A percentile compares a stretch with the other conserved stretches of the same genome.
phyloP scores from a whole-genome alignment of 2,113 vertebrate species.

The Istiophorus platypterus region DNA sequence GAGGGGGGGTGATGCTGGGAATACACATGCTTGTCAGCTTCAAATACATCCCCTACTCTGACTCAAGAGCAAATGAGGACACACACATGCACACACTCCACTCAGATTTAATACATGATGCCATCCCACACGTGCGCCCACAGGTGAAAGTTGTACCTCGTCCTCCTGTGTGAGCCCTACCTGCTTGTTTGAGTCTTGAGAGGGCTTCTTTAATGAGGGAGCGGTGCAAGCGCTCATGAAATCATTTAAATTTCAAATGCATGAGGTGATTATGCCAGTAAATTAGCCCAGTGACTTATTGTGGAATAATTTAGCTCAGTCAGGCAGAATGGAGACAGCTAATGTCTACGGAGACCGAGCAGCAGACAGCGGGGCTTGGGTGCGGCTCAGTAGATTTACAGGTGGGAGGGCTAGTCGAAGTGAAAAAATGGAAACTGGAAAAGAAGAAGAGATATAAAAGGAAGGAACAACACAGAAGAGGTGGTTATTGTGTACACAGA shows the following conservation, averaged over 20 bases:
- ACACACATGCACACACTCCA: slow-evolving; percentile 8
- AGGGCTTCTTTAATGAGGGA: slow-evolving; percentile 76
- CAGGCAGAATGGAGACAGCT: slow-evolving; percentile 75
- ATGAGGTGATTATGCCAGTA: slow-evolving; percentile 84
- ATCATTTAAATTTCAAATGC: slow-evolving; percentile 86
- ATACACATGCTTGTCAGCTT: slow-evolving; percentile 26
- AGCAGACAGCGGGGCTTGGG: slow-evolving; percentile 43
- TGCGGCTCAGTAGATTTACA: slow-evolving; percentile 43
- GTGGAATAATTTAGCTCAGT: slow-evolving; percentile 82
- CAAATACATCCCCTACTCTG: background rate
- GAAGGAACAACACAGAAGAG: slow-evolving; percentile 28
- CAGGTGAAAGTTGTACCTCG: slow-evolving; percentile 53
- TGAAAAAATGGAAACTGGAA: slow-evolving; percentile 18
- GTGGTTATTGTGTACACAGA: slow-evolving; percentile 26
- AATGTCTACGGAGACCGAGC: slow-evolving; percentile 71
- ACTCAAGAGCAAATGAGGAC: slow-evolving; percentile 24
- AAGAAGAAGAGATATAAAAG: slow-evolving; percentile 20
- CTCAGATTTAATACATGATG: slow-evolving; percentile 23
- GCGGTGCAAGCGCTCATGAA: slow-evolving; percentile 76
- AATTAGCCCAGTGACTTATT: slow-evolving; percentile 85
- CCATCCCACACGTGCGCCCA: slow-evolving; percentile 35
- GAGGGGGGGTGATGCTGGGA: slow-evolving; percentile 7
- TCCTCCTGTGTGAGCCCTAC: slow-evolving; percentile 53
- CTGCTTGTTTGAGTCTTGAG: slow-evolving; percentile 74
- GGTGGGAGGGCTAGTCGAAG: slow-evolving; percentile 14